Evolutionary conservation across 2,113 vertebrate species (phyloP).

Genomic region (Oncorhynchus nerka): DNA sequence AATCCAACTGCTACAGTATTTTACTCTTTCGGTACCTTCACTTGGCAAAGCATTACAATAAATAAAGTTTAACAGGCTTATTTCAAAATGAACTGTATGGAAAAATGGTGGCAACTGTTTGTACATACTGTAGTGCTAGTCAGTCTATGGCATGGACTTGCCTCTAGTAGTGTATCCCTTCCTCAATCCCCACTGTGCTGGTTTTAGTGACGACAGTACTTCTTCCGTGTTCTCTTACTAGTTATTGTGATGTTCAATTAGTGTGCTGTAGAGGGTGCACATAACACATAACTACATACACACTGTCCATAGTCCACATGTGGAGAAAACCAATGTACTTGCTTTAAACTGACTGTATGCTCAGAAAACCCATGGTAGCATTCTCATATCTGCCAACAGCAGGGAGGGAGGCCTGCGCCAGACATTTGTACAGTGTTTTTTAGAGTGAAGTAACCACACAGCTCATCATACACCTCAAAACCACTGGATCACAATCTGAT

Average conservation of each 20-base stretch:
- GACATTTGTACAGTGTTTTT: background rate
- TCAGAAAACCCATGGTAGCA: background rate
- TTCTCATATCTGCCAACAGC: background rate
- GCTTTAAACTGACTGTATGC: background rate
- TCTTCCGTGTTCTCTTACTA: background rate
- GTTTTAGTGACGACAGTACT: constrained; percentile 8
- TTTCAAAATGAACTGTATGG: constrained; percentile 9
- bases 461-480: background rate
- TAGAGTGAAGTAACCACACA: background rate
- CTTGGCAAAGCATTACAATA: constrained; percentile 41
- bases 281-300: background rate
- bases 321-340: background rate
- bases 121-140: constrained; percentile 2
- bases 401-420: background rate
- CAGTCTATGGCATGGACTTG: background rate
- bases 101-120: background rate
- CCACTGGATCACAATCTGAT: constrained; percentile 15
- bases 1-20: constrained; percentile 29
- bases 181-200: constrained; percentile 12
- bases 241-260: background rate
- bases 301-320: background rate
- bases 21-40: constrained; percentile 56
- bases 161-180: constrained; percentile 22
- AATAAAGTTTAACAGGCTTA: constrained; percentile 48
- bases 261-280: background rate